Percentiles rank a stretch among this genome's conserved stretches.
phyloP scores from a whole-genome alignment of 1,140 invertebrate species.

The Alviniconcha marisindica region DNA sequence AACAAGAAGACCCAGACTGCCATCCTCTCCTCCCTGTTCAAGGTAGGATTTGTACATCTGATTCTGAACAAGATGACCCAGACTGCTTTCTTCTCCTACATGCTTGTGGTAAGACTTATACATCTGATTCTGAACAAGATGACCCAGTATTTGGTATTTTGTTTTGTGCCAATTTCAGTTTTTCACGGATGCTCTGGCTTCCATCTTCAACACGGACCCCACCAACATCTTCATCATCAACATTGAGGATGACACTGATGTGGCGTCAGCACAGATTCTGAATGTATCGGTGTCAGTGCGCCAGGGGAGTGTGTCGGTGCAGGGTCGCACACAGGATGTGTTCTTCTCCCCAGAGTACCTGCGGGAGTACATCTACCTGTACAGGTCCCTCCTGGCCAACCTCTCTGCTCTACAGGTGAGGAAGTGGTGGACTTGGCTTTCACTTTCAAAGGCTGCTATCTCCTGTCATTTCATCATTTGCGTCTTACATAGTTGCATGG shows the following conservation, averaged over 20 bases:
- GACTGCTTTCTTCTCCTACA: constrained; percentile 93
- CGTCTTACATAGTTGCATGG: too few relatives aligned
- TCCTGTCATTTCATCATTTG: too few relatives aligned
- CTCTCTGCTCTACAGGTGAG: constrained; percentile 90
- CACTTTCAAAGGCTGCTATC: too few relatives aligned
- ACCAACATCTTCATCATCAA: constrained; percentile 97
- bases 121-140: constrained; percentile 81
- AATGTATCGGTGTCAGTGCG: constrained; percentile 97
- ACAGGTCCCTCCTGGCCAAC: constrained; percentile 89
- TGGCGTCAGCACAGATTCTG: constrained; percentile 86
- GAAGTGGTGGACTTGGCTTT: too few relatives aligned
- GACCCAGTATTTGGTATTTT: too few relatives aligned
- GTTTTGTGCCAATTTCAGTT: too few relatives aligned
- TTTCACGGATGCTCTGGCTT: constrained; percentile 93
- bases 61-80: constrained; percentile 92
- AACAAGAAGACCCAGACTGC: constrained; percentile 95
- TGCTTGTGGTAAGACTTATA: constrained; percentile 79
- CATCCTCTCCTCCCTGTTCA: constrained; percentile 93
- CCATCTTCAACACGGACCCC: constrained; percentile 92
- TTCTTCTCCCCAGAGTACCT: constrained; percentile 93
- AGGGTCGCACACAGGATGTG: constrained; percentile 80
- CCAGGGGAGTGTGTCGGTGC: constrained; percentile 82
- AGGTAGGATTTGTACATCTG: constrained; percentile 57
- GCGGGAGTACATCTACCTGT: constrained; percentile 95
- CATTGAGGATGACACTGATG: constrained; percentile 88